phyloP scores from a whole-genome alignment of 1,140 invertebrate genomes.

The Geopemphigus sp. region DNA sequence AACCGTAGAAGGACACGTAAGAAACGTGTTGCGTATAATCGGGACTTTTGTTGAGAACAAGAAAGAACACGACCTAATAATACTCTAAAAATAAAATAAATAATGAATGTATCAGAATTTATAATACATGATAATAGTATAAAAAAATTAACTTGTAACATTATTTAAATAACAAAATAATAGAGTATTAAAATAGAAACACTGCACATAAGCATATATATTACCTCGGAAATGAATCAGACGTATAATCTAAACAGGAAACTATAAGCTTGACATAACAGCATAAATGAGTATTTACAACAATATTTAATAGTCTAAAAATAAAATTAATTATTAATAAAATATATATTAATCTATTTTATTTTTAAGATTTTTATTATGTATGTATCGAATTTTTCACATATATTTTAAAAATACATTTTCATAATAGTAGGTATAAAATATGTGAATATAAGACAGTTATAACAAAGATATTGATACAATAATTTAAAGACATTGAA shows the following conservation, averaged over 20 bases:
- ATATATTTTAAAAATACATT: too few relatives aligned
- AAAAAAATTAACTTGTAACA: background rate
- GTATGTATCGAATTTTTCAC: too few relatives aligned
- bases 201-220: slow-evolving; percentile 46
- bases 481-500: too few relatives aligned
- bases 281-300: slow-evolving; percentile 68
- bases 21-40: slow-evolving; percentile 87
- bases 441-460: too few relatives aligned
- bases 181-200: slow-evolving; percentile 32
- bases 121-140: slow-evolving; percentile 51
- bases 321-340: background rate
- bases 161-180: background rate
- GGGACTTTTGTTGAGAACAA: slow-evolving; percentile 68
- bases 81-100: slow-evolving; percentile 54
- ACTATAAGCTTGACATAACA: slow-evolving; percentile 90
- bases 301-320: slow-evolving; percentile 49
- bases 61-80: slow-evolving; percentile 70
- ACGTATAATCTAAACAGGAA: slow-evolving; percentile 82
- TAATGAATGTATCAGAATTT: background rate
- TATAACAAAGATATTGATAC: too few relatives aligned
- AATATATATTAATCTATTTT: too few relatives aligned
- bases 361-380: too few relatives aligned
- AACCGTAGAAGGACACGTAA: slow-evolving; percentile 79
- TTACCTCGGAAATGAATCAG: slow-evolving; percentile 69
- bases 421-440: too few relatives aligned